Evolutionary conservation across 2,113 vertebrate species (phyloP).

Genomic region (Mesembrinibis cayennensis): DNA sequence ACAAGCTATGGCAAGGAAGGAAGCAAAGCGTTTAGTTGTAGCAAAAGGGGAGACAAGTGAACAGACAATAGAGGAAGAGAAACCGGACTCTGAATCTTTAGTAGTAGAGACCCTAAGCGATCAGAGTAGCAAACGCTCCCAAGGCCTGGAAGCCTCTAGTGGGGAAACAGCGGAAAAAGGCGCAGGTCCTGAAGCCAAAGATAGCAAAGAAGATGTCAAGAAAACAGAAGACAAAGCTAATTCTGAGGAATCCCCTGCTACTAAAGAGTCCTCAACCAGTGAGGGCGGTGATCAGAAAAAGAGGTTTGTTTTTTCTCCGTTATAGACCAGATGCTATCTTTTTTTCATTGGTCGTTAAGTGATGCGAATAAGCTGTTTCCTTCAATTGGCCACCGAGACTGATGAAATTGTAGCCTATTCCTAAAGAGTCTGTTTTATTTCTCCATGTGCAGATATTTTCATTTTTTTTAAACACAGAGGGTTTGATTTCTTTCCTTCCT

Average conservation of each 20-base stretch:
- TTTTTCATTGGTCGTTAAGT: constrained; percentile 88
- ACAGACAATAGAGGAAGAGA: constrained; percentile 81
- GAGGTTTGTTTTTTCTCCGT: constrained; percentile 99
- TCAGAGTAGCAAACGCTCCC: constrained; percentile 85
- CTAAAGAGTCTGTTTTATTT: constrained; percentile 65
- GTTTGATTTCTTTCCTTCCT: constrained; percentile 63
- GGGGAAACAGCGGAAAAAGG: constrained; percentile 76
- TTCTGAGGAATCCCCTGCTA: constrained; percentile 85
- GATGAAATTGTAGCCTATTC: constrained; percentile 66
- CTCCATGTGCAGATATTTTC: constrained; percentile 62
- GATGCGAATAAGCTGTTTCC: constrained; percentile 72
- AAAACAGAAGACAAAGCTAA: constrained; percentile 85
- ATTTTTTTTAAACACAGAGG: constrained; percentile 60
- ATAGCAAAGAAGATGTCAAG: constrained; percentile 85
- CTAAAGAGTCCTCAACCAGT: constrained; percentile 96
- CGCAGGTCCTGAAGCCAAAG: constrained; percentile 77
- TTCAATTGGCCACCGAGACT: constrained; percentile 75
- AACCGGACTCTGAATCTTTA: constrained; percentile 81
- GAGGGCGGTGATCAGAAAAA: constrained; percentile 98
- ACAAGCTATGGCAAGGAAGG: constrained; percentile 79
- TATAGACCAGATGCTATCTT: constrained; percentile 96
- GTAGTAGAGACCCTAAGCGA: constrained; percentile 76
- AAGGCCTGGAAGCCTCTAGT: constrained; percentile 80
- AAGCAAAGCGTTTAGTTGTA: constrained; percentile 79
- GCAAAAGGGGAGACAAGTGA: constrained; percentile 82